These are phyloP conservation scores for Muschampia plurimacula DNA, from an alignment of 2,888 invertebrate species.

Conservation along the genomic window DNA sequence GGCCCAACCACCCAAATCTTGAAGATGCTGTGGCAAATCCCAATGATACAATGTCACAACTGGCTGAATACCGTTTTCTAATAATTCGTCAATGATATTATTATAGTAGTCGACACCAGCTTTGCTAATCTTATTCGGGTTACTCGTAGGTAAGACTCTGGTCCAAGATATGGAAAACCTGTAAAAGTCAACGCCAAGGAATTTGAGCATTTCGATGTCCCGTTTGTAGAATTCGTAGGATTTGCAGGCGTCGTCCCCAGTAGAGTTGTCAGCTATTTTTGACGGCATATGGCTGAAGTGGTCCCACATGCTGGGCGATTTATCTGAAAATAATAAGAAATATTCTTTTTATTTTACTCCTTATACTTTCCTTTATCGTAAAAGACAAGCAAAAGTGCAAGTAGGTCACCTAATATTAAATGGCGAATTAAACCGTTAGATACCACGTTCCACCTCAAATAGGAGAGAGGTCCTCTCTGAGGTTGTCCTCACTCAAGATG, in stretches of 20 bases:
- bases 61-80: conserved; percentile 86
- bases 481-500: too few relatives aligned
- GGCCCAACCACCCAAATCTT: conserved; percentile 85
- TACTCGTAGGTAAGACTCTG: conserved; percentile 86
- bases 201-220: conserved; percentile 75
- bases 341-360: neutral
- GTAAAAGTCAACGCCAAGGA: conserved; percentile 79
- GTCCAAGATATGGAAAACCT: conserved; percentile 88
- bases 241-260: conserved; percentile 86
- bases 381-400: too few relatives aligned
- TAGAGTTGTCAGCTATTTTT: conserved; percentile 79
- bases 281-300: conserved; percentile 77
- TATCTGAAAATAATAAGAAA: conserved; percentile 62
- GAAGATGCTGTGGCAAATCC: conserved; percentile 84
- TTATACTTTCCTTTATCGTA: neutral
- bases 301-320: conserved; percentile 88
- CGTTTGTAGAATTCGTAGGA: conserved; percentile 86
- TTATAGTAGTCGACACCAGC: conserved; percentile 88
- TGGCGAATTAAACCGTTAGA: too few relatives aligned
- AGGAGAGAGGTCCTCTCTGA: too few relatives aligned
- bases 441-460: too few relatives aligned
- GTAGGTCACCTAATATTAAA: too few relatives aligned
- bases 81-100: conserved; percentile 85
- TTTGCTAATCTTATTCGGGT: conserved; percentile 80
- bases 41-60: conserved; percentile 85